Evolutionary conservation across 2,888 invertebrate species (phyloP), one percentile per base, ranked within the genome.

Genomic region (Watsonalla cultraria): DNA sequence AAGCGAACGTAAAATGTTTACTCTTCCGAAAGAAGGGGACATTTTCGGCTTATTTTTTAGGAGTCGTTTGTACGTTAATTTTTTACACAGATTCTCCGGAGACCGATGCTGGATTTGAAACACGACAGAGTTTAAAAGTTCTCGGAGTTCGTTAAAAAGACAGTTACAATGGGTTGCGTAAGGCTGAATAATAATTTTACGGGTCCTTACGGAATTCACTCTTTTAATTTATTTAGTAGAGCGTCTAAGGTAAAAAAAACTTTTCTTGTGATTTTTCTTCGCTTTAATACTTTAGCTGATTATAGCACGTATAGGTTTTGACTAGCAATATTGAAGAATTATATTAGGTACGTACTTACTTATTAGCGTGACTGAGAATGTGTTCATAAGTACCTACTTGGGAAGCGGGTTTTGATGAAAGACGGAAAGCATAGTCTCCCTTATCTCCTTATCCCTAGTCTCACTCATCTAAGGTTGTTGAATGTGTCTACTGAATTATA

Each of bases 151-250:
- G 84, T 84, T 84, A 86, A 82, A 87, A 86, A 85, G 82, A 82
- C 86, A 80, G 81, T 84, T 83, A 88, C 90, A 90, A 89, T 89
- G 88, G 88, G 86, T 89, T 88, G 82, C 76, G 79, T 75, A 76
- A 76, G 76, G 54, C 61, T 66, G 77, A 75, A 78, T 74, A 78
- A 88, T 88, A 89, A 89, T 89, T 86, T 88, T 84, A 88, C 80
- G 74, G 74, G 59, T 70, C 74, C 72, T 72, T 64, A 67, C 62
- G 66, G 59, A 66, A 66, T 62, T 62, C 62, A 60, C 58, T 62
- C 57, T 58, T 72, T 65, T 68, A 63, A 75, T 69, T 73, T 56
- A 58, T 56, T 70, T 57, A 66, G 68, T 62, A 65, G 56, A 51
- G 53, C 51, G 51, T 45, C 51, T 13, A 11, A 14, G 46, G 13